Evolutionary conservation across 2,888 invertebrate genomes (phyloP).

Genomic region (Poecilus cupreus): DNA sequence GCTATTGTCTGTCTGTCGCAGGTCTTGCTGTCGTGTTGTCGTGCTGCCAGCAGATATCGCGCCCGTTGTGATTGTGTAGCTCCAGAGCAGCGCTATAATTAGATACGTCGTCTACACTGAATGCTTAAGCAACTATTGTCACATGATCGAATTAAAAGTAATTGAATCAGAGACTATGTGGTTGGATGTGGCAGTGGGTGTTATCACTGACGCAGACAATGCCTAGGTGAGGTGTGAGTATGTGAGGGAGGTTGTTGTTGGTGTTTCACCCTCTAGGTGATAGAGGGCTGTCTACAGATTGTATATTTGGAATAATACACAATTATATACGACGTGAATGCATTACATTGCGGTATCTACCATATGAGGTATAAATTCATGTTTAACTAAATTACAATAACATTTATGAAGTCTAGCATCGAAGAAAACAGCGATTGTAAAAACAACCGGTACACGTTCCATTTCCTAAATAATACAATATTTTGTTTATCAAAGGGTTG

Average conservation of each 20-base stretch:
- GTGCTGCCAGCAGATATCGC: conserved; percentile 24
- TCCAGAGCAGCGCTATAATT: conserved; percentile 42
- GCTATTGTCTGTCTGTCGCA: conserved; percentile 20
- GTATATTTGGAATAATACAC: not conserved
- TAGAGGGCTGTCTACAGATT: not conserved
- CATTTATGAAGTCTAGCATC: no score
- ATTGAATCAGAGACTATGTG: conserved; percentile 40
- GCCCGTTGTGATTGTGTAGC: conserved; percentile 5
- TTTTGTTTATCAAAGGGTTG: no score
- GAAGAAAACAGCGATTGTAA: no score
- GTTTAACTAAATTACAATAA: no score
- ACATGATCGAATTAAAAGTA: conserved; percentile 57
- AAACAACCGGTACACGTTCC: no score
- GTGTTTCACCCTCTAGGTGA: conserved; percentile 22
- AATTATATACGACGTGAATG: conserved; percentile 5
- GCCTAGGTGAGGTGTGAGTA: conserved; percentile 34
- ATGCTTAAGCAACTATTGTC: conserved; percentile 57
- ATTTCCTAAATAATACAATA: no score
- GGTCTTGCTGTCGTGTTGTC: not conserved
- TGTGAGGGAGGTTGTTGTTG: not conserved
- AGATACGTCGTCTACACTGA: conserved; percentile 52
- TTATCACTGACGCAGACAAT: conserved; percentile 4
- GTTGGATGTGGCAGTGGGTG: not conserved
- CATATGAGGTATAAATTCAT: not conserved
- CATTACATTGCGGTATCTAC: not conserved